phyloP scores from a whole-genome alignment of 2,797 vertebrate species.

The Cynopterus sphinx region DNA sequence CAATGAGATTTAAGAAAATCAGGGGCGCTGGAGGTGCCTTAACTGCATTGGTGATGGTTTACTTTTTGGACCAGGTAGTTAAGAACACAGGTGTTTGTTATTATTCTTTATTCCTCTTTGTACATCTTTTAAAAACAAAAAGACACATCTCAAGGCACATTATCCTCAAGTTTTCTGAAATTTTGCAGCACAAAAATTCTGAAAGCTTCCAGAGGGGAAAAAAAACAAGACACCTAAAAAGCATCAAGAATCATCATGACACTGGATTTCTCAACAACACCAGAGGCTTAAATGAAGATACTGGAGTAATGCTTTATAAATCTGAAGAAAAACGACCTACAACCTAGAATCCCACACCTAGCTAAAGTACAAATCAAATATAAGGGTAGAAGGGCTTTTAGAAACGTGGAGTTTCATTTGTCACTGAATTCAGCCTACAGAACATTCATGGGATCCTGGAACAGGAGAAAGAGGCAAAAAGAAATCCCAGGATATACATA shows the following conservation, averaged over 20 bases:
- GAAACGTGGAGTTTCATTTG: background rate
- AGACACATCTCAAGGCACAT: background rate
- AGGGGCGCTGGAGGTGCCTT: background rate
- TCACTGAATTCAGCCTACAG: background rate
- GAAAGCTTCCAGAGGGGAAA: background rate
- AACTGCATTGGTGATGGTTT: background rate
- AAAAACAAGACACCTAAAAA: background rate
- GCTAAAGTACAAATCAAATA: conserved; percentile 17
- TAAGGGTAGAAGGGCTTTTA: background rate
- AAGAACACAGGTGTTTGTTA: background rate
- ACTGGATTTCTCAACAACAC: background rate
- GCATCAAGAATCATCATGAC: background rate
- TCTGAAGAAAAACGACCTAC: background rate
- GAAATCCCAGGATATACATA: background rate
- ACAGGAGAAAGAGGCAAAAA: background rate
- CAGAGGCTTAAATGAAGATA: background rate
- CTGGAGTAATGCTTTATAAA: background rate
- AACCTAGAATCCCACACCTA: background rate
- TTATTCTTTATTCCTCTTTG: background rate
- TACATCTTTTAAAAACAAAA: background rate
- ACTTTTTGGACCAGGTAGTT: background rate
- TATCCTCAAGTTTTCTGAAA: conserved; percentile 16
- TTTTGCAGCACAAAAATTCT: background rate
- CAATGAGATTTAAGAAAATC: background rate
- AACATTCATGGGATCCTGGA: background rate